A percentile compares a stretch with the other conserved stretches of the same genome.
These are phyloP conservation scores for Peribatodes rhomboidaria DNA, from an alignment of 2,888 invertebrate genomes.

Conservation along the genomic window DNA sequence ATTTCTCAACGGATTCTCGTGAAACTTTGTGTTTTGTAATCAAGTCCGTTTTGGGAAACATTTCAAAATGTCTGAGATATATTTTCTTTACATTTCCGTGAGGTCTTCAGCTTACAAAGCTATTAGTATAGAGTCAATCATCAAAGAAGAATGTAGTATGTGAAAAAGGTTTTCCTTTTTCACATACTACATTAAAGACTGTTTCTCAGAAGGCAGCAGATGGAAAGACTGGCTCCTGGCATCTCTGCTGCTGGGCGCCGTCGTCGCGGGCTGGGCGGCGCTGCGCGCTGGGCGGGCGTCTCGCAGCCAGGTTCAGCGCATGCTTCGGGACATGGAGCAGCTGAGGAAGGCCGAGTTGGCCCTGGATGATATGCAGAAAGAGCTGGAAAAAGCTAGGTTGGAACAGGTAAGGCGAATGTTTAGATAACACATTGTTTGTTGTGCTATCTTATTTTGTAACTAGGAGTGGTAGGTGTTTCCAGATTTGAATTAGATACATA, in stretches of 20 bases:
- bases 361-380: constrained; percentile 93
- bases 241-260: constrained; percentile 92
- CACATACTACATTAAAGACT: constrained; percentile 28
- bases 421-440: no score
- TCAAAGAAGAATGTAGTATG: no score
- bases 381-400: constrained; percentile 93
- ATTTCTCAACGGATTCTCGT: no score
- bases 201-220: constrained; percentile 89
- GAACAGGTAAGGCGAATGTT: no score
- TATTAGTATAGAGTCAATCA: not conserved
- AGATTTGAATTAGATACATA: no score
- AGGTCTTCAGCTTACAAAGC: not conserved
- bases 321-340: constrained; percentile 98
- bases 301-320: constrained; percentile 93
- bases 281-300: constrained; percentile 96
- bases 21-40: no score
- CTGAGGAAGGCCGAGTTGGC: constrained; percentile 96
- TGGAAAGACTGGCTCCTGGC: constrained; percentile 97
- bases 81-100: no score
- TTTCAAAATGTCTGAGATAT: no score
- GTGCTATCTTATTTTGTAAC: no score
- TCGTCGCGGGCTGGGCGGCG: constrained; percentile 96
- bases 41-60: no score
- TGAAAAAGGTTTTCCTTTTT: no score
- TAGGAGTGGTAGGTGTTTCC: no score